Evolutionary conservation across 2,888 invertebrate genomes (phyloP).

Genomic region (Cephalotes varians): DNA sequence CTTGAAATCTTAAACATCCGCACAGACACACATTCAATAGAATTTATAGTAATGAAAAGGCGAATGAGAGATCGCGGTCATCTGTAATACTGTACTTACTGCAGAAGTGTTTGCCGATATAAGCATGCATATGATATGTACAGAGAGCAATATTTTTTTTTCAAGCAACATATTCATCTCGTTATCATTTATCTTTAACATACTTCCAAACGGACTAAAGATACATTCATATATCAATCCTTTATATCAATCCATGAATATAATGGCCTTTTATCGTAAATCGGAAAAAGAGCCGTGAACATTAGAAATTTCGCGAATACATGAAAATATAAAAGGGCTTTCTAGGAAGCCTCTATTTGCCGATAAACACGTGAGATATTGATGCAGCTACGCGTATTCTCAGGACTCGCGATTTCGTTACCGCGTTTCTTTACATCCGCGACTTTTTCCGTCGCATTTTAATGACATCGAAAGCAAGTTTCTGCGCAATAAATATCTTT

Average conservation of each 20-base stretch:
- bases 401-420: conserved; percentile 12
- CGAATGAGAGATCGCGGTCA: conserved; percentile 10
- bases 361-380: neutral
- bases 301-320: neutral
- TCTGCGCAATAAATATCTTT: conserved; percentile 3
- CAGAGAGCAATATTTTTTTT: neutral
- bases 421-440: neutral
- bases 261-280: neutral
- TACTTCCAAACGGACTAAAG: neutral
- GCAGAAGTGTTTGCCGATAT: neutral
- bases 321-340: neutral
- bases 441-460: neutral
- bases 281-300: neutral
- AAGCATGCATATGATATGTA: neutral
- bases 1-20: neutral
- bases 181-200: neutral
- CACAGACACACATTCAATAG: neutral
- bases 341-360: conserved; percentile 16
- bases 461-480: conserved; percentile 20
- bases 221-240: neutral
- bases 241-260: neutral
- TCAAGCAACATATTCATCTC: neutral
- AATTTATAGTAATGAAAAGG: conserved; percentile 39
- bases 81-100: neutral
- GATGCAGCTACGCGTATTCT: neutral